These are phyloP conservation scores for Peucedramus taeniatus DNA, from an alignment of 2,113 vertebrate species.

Conservation along the genomic window DNA sequence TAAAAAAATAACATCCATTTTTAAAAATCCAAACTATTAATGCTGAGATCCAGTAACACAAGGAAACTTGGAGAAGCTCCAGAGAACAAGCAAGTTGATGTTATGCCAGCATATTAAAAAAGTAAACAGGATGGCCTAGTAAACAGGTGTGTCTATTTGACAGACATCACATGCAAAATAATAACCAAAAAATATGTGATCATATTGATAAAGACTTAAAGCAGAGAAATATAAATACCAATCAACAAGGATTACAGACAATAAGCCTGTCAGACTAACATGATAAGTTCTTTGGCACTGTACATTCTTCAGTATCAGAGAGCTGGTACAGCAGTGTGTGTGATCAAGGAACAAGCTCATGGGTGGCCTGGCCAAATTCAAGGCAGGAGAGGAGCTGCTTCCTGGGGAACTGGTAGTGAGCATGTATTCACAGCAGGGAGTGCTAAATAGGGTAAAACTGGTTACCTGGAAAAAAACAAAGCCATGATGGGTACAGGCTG, in stretches of 20 bases:
- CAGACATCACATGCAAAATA: background rate
- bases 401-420: fast-evolving
- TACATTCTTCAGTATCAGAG: background rate
- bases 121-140: slow-evolving; percentile 47
- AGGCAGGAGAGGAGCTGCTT: background rate
- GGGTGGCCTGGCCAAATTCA: fast-evolving
- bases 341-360: background rate
- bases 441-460: background rate
- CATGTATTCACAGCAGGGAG: background rate
- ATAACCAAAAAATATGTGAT: slow-evolving; percentile 22
- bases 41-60: background rate
- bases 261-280: background rate
- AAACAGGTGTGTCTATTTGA: slow-evolving; percentile 1
- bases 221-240: slow-evolving; percentile 7
- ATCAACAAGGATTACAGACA: background rate
- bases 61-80: background rate
- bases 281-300: background rate
- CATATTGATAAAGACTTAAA: background rate
- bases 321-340: fast-evolving
- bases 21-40: background rate
- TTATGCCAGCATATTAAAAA: background rate
- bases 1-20: background rate
- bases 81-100: background rate
- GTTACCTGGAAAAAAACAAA: background rate
- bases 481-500: background rate